These are phyloP conservation scores for Hemitrygon akajei DNA, from an alignment of 2,797 vertebrate species.

Conservation along the genomic window DNA sequence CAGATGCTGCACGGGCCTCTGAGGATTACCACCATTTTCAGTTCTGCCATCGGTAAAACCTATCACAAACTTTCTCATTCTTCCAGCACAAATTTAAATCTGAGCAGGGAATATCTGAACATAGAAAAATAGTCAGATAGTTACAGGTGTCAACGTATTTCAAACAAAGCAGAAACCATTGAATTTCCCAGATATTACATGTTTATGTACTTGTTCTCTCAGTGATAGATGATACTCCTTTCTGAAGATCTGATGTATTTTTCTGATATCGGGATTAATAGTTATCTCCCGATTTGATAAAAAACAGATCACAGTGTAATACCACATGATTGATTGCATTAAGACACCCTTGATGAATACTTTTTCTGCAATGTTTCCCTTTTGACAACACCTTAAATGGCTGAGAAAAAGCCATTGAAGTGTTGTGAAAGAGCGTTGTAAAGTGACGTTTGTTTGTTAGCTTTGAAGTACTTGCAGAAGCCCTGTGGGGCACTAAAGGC, in stretches of 20 bases:
- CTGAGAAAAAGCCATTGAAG: neutral
- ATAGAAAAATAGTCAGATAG: neutral
- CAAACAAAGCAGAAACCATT: neutral
- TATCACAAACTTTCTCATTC: no score
- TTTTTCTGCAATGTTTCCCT: neutral
- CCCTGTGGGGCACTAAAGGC: neutral
- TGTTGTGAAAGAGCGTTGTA: neutral
- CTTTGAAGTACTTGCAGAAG: neutral
- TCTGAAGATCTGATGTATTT: neutral
- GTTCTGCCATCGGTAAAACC: no score
- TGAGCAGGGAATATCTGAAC: no score
- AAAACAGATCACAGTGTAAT: neutral
- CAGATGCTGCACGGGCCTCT: no score
- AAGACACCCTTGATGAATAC: neutral
- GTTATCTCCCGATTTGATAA: neutral
- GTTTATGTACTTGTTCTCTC: neutral
- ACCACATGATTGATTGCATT: no score
- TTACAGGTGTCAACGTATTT: neutral
- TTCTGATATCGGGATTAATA: neutral
- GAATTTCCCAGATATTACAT: neutral
- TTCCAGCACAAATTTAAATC: no score
- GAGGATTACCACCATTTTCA: no score
- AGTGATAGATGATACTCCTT: neutral
- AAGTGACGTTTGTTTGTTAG: neutral
- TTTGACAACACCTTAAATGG: neutral